Base-by-base conservation (phyloP, 2,113 vertebrate species). In the Varanus salvator region DNA sequence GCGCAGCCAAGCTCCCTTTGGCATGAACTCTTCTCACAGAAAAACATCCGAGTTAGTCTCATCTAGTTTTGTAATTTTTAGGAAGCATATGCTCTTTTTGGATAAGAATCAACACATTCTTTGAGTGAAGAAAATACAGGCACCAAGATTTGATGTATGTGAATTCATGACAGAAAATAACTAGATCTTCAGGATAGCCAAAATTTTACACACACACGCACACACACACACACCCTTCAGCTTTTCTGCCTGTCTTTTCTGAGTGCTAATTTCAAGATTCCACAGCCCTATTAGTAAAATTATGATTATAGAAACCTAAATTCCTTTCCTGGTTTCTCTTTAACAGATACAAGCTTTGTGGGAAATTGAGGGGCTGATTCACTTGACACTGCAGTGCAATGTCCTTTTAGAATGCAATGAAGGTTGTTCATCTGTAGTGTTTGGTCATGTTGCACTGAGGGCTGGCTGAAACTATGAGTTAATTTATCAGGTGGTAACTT, bases 1-100 rank as follows among this genome's bases (percentile, higher is more conserved):
- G 86, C 92, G 72, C 80, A 92, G 86, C 92, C 88, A 90, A 27
- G 74, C 87, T 90, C 90, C 48, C 88, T 72, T 75, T 34, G 72
- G 29, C 27, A 50, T 50, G 19, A 87, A 31, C 38, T 27, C 34
- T 17, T 34, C 71, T 52, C 34, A 9, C 23, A 44, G 31, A 68
- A 76, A 17, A 82, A 82, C 34, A 38, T 38, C 57, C 9, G 19
- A 60, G 25, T 38, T 83, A 64, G 8, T 64, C 31, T 25, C 6
- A 29, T 29, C 25, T 48, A 44, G 2, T 31, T 31, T 9, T 86
- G 15, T 38, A 86, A 94, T 64, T 80, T 85, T 71, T 74, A 78
- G 14, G 17, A 86, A 54, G 57, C 84, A 66, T 80, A 5, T 85
- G 11, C 5, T 87, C 48, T 8, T 77, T 91, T 86, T 17, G 44